phyloP scores from a whole-genome alignment of 2,797 vertebrate genomes.

The Sebastes oblongus region DNA sequence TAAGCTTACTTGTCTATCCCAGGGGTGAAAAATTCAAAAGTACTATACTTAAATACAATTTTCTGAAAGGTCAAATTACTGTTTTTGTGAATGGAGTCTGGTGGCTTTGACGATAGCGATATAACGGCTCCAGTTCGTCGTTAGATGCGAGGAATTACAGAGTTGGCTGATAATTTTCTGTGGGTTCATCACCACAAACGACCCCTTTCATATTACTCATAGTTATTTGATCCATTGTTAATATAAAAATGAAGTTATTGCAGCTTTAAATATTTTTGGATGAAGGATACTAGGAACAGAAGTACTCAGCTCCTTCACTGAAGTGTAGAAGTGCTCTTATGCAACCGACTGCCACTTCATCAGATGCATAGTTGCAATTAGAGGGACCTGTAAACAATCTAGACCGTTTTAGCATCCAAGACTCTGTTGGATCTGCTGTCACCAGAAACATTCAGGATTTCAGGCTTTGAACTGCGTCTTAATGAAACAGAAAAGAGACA shows the following conservation, averaged over 20 bases:
- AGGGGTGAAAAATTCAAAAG: not conserved
- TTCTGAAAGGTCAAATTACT: not conserved
- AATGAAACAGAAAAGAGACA: slow-evolving; percentile 16
- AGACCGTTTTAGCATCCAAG: not conserved
- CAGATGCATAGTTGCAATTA: slow-evolving; percentile 26
- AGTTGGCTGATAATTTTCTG: too few species aligned
- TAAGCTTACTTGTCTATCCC: not conserved
- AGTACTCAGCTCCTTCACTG: not conserved
- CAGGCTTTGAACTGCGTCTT: not conserved
- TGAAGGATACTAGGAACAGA: not conserved
- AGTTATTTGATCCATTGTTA: not conserved
- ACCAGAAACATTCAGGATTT: not conserved
- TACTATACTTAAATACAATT: not conserved
- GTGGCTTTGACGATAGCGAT: too few species aligned
- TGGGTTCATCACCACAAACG: too few species aligned
- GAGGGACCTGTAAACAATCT: not conserved
- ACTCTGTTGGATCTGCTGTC: not conserved
- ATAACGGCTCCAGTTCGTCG: too few species aligned
- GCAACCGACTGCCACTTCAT: not conserved
- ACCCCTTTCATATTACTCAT: not conserved
- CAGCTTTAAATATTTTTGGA: not conserved
- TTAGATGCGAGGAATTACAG: too few species aligned
- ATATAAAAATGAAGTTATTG: not conserved
- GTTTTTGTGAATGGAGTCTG: too few species aligned
- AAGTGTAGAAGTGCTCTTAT: not conserved